Evolutionary conservation across 2,113 vertebrate species (phyloP).

Genomic region (Mesembrinibis cayennensis): DNA sequence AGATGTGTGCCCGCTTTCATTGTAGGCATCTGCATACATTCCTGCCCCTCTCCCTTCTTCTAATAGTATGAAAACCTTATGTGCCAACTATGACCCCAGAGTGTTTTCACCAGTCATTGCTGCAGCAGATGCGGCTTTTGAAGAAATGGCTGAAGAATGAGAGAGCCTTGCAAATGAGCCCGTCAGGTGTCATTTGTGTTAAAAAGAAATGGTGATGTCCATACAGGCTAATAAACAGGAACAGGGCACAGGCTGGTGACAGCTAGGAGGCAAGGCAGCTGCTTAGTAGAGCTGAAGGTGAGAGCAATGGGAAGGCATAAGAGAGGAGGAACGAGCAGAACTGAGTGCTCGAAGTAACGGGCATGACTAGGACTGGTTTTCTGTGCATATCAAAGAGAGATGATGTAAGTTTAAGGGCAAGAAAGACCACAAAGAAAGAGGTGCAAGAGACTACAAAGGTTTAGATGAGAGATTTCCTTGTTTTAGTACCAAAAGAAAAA

Average conservation of each 20-base stretch:
- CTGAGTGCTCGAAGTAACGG: not conserved
- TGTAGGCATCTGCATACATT: not conserved
- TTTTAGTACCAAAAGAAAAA: not conserved
- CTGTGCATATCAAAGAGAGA: not conserved
- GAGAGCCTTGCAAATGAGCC: not conserved
- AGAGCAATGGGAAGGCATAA: not conserved
- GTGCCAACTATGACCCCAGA: not conserved
- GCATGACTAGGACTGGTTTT: not conserved
- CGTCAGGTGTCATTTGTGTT: not conserved
- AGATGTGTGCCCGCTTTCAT: rapidly evolving
- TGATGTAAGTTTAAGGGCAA: not conserved
- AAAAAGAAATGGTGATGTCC: not conserved
- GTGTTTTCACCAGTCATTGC: not conserved
- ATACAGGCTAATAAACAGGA: not conserved
- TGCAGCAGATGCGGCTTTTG: not conserved
- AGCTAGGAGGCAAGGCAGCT: not conserved
- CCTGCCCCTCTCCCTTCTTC: not conserved
- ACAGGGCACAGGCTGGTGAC: not conserved
- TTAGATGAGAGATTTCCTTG: not conserved
- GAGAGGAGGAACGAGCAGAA: not conserved
- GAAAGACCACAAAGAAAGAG: not conserved
- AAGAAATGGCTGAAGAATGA: not conserved
- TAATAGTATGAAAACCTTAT: not conserved
- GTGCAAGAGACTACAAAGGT: not conserved
- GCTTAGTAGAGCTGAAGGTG: not conserved